Evolutionary conservation across 2,797 vertebrate genomes (phyloP).

Genomic region (Sebastes elongatus): DNA sequence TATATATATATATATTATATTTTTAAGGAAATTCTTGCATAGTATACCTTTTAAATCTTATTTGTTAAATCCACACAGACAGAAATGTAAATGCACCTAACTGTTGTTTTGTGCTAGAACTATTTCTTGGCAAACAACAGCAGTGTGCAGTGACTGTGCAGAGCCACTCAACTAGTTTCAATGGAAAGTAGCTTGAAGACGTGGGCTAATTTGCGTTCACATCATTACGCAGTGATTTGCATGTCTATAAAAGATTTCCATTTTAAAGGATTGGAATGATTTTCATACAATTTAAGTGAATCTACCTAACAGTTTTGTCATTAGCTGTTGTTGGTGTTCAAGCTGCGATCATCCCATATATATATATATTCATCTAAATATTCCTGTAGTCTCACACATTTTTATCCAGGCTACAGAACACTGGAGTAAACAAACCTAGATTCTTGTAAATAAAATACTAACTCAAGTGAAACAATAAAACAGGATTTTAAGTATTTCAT

Average conservation of each 20-base stretch:
- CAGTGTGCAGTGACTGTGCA: background rate
- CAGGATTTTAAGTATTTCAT: background rate
- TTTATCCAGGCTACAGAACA: background rate
- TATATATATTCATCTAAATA: background rate
- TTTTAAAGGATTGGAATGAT: background rate
- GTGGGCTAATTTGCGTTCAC: background rate
- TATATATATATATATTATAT: too few relatives aligned
- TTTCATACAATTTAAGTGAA: background rate
- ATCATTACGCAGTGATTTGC: background rate
- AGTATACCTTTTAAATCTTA: accelerated
- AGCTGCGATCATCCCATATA: background rate
- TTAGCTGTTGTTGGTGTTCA: background rate
- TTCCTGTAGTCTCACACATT: background rate
- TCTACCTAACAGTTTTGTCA: background rate
- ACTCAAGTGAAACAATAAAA: background rate
- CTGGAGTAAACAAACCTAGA: background rate
- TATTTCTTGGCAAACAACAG: background rate
- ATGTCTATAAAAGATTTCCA: background rate
- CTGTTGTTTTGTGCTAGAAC: background rate
- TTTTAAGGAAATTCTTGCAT: too few relatives aligned
- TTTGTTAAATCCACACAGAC: background rate
- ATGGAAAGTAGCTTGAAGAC: background rate
- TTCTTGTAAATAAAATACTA: background rate
- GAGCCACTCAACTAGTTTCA: background rate
- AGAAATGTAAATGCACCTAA: background rate